phyloP scores from a whole-genome alignment of 2,113 vertebrate species.

The Cettia cetti region DNA sequence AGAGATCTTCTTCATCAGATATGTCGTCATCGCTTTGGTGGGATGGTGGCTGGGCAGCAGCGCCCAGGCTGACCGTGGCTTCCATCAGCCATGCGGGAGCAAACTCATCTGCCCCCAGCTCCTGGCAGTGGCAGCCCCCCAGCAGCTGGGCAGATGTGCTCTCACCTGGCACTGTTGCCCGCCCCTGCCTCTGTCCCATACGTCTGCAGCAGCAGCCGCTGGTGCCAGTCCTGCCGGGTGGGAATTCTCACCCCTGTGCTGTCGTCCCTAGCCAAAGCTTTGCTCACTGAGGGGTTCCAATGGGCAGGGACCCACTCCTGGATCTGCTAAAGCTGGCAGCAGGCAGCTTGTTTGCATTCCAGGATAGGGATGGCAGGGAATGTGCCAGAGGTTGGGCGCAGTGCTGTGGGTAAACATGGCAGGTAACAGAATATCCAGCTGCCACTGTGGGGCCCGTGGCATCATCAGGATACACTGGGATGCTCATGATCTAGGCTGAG shows the following conservation, averaged over 20 bases:
- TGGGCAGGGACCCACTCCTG: neutral
- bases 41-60: neutral
- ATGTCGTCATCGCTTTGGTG: neutral
- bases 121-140: neutral
- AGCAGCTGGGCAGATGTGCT: neutral
- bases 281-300: neutral
- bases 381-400: rapidly evolving
- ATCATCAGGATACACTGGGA: neutral
- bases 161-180: neutral
- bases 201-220: neutral
- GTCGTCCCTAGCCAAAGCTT: neutral
- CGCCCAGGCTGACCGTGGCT: neutral
- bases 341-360: neutral
- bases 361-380: neutral
- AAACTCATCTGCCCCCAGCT: neutral
- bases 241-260: neutral
- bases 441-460: rapidly evolving
- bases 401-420: neutral
- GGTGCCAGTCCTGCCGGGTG: neutral
- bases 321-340: neutral
- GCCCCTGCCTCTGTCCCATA: too few relatives aligned
- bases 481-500: neutral
- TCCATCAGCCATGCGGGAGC: rapidly evolving
- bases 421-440: neutral
- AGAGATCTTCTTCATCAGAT: neutral